These are phyloP conservation scores for Champsocephalus gunnari DNA, from an alignment of 2,797 vertebrate species.

Conservation along the genomic window DNA sequence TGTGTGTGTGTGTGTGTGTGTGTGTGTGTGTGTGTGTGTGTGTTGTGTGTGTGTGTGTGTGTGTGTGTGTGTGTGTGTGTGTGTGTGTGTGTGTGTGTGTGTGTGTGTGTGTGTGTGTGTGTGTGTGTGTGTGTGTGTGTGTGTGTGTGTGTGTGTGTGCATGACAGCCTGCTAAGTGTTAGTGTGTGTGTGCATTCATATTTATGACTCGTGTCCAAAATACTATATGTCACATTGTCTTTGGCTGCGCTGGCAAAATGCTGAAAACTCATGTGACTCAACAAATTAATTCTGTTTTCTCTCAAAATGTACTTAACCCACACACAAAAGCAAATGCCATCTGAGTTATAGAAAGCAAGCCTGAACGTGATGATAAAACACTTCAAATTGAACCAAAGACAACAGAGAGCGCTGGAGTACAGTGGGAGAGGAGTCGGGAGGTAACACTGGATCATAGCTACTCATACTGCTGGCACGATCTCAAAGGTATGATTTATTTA, in stretches of 20 bases:
- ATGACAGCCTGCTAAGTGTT: neutral
- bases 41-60: neutral
- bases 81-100: neutral
- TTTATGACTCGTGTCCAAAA: conserved; percentile 59
- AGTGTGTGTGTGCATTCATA: conserved; percentile 21
- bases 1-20: neutral
- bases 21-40: neutral
- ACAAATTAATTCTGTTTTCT: conserved; percentile 61
- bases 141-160: neutral
- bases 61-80: neutral
- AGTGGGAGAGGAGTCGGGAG: conserved; percentile 31
- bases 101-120: neutral
- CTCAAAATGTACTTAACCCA: conserved; percentile 50
- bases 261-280: conserved; percentile 57
- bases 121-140: neutral
- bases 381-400: conserved; percentile 57
- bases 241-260: conserved; percentile 12
- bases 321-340: conserved; percentile 10
- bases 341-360: conserved; percentile 45
- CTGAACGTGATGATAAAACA: conserved; percentile 46
- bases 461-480: conserved; percentile 38
- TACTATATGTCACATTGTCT: conserved; percentile 58
- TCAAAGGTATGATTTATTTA: conserved; percentile 55
- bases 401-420: conserved; percentile 32
- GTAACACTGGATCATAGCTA: conserved; percentile 48